These are phyloP conservation scores for Lophotriccus pileatus DNA, from an alignment of 2,797 vertebrate species.

Conservation along the genomic window DNA sequence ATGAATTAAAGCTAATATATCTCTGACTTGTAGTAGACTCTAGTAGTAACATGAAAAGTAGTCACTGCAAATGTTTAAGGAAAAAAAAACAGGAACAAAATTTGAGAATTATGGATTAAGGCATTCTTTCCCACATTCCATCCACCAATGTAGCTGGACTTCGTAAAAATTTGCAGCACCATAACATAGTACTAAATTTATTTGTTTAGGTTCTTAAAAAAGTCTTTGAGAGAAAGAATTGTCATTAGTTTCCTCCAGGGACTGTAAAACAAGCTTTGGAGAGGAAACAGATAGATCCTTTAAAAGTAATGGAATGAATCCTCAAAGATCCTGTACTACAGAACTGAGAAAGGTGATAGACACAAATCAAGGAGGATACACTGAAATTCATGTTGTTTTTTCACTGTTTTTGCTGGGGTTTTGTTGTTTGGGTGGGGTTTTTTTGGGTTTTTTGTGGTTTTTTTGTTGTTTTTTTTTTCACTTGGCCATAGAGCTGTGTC, in stretches of 20 bases:
- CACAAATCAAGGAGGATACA: not conserved
- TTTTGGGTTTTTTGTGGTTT: too few relatives aligned
- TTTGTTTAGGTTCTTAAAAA: not conserved
- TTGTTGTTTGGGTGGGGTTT: not conserved
- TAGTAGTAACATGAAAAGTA: not conserved
- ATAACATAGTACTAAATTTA: not conserved
- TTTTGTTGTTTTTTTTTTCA: rapidly evolving
- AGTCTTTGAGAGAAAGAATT: not conserved
- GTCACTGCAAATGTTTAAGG: not conserved
- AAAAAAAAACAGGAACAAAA: not conserved
- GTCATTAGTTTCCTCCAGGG: not conserved
- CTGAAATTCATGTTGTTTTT: not conserved
- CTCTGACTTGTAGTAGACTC: not conserved
- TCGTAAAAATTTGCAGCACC: not conserved
- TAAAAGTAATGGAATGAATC: not conserved
- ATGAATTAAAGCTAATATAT: not conserved
- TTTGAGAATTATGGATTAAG: not conserved
- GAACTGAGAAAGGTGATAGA: not conserved
- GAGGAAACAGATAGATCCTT: not conserved
- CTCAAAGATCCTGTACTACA: not conserved
- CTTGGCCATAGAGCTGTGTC: not conserved
- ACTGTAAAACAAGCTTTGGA: not conserved
- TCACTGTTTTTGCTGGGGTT: not conserved
- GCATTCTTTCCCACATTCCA: not conserved
- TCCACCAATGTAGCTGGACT: not conserved